These are phyloP conservation scores for Sebastes variabilis DNA, from an alignment of 2,797 vertebrate genomes.

Conservation along the genomic window DNA sequence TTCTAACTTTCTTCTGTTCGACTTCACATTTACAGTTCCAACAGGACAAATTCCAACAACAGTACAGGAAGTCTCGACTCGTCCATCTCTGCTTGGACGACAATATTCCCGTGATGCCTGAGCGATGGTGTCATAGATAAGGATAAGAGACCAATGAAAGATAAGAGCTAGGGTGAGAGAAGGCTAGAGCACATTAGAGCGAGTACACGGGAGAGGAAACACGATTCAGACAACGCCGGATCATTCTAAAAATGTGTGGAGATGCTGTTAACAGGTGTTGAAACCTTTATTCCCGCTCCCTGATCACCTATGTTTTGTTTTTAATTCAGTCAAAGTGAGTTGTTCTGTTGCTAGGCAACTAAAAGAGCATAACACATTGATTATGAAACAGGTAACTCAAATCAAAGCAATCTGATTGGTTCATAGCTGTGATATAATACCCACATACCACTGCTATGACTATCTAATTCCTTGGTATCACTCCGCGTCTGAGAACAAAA, in stretches of 20 bases:
- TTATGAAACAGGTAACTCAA: too few relatives aligned
- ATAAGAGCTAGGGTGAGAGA: neutral
- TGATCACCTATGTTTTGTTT: neutral
- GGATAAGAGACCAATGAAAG: neutral
- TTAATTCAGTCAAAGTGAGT: neutral
- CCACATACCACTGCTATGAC: too few relatives aligned
- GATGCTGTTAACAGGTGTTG: neutral
- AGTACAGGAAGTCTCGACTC: neutral
- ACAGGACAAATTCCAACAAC: slow-evolving; percentile 10
- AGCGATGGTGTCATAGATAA: neutral
- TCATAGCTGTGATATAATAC: too few relatives aligned
- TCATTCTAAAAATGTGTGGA: neutral
- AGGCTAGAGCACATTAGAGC: neutral
- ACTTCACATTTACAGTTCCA: neutral
- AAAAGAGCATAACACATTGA: neutral
- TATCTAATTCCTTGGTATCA: too few relatives aligned
- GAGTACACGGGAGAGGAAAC: neutral
- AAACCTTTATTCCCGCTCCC: neutral
- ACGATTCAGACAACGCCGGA: neutral
- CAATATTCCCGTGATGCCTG: neutral
- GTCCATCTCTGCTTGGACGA: neutral
- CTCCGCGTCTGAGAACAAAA: too few relatives aligned
- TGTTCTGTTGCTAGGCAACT: neutral
- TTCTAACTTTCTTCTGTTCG: neutral
- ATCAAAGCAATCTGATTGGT: too few relatives aligned